A percentile compares a stretch with the other conserved stretches of the same genome.
Conservation (phyloP, 2,113 vertebrate genomes). For the Ictalurus furcatus region DNA sequence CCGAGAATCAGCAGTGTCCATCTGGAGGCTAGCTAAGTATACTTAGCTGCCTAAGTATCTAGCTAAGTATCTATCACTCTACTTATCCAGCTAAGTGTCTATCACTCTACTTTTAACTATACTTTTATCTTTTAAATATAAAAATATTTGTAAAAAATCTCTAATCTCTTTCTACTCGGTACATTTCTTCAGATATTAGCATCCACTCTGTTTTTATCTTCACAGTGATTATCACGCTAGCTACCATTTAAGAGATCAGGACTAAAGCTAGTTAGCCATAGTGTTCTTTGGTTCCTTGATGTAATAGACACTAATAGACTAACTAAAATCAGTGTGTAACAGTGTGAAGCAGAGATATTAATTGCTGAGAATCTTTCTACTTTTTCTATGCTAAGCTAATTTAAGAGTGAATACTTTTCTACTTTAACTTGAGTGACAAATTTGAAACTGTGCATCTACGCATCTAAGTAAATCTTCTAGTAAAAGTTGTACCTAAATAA, state of each 20-base stretch:
- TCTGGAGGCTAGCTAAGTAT: neutral
- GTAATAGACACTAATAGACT: neutral
- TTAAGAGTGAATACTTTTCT: neutral
- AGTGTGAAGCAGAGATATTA: neutral
- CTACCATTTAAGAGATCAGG: neutral
- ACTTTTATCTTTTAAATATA: too few relatives aligned
- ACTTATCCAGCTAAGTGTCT: neutral
- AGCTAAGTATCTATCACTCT: neutral
- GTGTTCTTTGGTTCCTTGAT: neutral
- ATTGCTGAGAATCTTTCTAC: neutral
- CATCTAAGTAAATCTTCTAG: too few relatives aligned
- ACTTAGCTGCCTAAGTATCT: too few relatives aligned
- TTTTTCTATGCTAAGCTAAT: neutral
- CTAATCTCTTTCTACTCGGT: neutral
- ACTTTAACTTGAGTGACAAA: neutral
- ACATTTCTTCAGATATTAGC: neutral
- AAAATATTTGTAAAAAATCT: too few relatives aligned
- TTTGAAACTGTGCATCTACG: neutral
- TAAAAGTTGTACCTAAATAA: too few relatives aligned
- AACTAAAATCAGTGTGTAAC: neutral
- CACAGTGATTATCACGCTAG: neutral
- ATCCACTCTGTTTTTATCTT: neutral
- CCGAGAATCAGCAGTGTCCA: neutral
- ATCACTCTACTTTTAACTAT: too few relatives aligned
- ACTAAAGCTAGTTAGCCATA: neutral